Evolutionary conservation across 2,888 invertebrate genomes (phyloP).

Genomic region (Parapristionchus giblindavisi): DNA sequence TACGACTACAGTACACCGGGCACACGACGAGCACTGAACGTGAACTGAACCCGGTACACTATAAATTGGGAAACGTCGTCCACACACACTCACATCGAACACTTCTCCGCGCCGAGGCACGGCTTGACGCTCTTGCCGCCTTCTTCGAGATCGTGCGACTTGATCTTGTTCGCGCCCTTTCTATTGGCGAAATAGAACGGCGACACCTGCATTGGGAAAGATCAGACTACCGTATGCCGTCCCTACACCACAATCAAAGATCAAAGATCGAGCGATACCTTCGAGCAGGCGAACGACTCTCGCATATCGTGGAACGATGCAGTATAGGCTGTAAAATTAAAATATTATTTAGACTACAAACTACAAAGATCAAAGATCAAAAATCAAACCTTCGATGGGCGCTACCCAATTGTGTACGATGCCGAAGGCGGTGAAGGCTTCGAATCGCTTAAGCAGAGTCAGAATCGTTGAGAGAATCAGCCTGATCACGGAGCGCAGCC

Average conservation of each 20-base stretch:
- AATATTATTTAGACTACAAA: too few relatives aligned
- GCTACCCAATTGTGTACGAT: constrained; percentile 10
- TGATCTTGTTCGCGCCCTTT: constrained; percentile 40
- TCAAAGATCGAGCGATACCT: too few relatives aligned
- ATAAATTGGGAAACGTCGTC: too few relatives aligned
- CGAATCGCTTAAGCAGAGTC: constrained; percentile 41
- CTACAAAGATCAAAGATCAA: too few relatives aligned
- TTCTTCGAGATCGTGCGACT: constrained; percentile 49
- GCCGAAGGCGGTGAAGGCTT: constrained; percentile 40
- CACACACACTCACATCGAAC: constrained; percentile 67
- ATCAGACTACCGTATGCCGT: too few relatives aligned
- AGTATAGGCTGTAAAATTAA: constrained; percentile 59
- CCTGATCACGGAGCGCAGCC: constrained; percentile 39
- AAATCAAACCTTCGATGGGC: constrained; percentile 5
- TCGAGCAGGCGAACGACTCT: constrained; percentile 62
- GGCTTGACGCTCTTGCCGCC: constrained; percentile 60
- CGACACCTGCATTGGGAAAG: constrained; percentile 36
- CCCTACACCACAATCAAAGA: too few relatives aligned
- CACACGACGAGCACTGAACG: too few relatives aligned
- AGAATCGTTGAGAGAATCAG: constrained; percentile 43
- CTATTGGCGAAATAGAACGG: constrained; percentile 63
- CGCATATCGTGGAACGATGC: constrained; percentile 58
- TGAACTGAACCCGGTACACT: too few relatives aligned
- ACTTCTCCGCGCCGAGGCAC: constrained; percentile 63
- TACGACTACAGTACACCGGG: not conserved